Evolutionary conservation across 2,888 invertebrate species (phyloP), one percentile per base, ranked within the genome.

Genomic region (Heteropelma amictum): DNA sequence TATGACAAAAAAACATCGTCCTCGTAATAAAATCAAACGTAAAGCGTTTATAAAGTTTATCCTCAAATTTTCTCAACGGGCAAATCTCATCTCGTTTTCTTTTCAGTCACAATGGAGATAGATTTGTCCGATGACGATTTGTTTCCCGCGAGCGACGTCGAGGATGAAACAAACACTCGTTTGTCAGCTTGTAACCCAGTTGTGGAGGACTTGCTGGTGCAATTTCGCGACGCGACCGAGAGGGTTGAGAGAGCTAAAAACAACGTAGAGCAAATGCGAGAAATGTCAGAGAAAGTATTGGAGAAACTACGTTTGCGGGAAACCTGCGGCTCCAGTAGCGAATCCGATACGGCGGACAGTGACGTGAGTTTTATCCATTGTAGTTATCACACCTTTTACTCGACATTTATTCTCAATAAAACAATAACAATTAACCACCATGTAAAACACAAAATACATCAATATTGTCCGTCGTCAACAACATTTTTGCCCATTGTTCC

Each of bases 151-250:
- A 82, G 80, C 17, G 76, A 79, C 6, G n/a, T n/a, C n/a, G 75
- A 72, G 14, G 83, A 83, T 1, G 77, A 79, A 0, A 19, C 64
- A 2, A 28, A 26, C 0, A 19, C 72, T 21, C 0, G 64, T 3
- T 14, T 38, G 1, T 8, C 49, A n/a, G 40, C 21, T 26, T 58
- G 58, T 40, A 87, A 87, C 80, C 87, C 87, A 0, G 54, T 87
- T 0, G 80, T 86, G 33, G 85, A 87, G 28, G 76, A 84, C 70
- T 76, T 88, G 40, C 70, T 80, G n/a, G 83, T 82, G 30, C 82
- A 86, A 33, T 45, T 84, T 7, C 54, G 77, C 10, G 77, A 76
- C 5, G 77, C 84, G 0, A 58, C 79, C 12, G 79, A 80, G 2
- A 79, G 82, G 53, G 81, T 88, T 6, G 78, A 80, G 6, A 77